These are phyloP conservation scores for Brachyhypopomus gauderio DNA, from an alignment of 2,113 vertebrate species.

Conservation along the genomic window DNA sequence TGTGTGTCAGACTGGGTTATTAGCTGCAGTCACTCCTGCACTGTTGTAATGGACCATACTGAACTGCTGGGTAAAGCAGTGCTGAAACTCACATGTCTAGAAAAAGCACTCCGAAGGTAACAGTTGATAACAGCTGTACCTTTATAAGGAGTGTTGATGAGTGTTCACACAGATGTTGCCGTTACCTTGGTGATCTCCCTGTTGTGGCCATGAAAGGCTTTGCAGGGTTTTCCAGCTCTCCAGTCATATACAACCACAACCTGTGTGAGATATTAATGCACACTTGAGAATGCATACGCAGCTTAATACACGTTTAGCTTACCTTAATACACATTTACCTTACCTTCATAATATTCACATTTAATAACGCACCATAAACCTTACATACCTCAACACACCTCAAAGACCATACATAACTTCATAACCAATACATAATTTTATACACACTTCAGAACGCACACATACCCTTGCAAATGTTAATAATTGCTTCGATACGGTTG, in stretches of 20 bases:
- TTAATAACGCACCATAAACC: background rate
- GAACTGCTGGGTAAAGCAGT: too few relatives aligned
- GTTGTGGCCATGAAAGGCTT: slow-evolving; percentile 83
- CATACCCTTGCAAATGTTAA: background rate
- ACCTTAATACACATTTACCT: background rate
- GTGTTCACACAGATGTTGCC: background rate
- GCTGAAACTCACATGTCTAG: too few relatives aligned
- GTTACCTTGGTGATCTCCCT: slow-evolving; percentile 93
- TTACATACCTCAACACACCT: background rate
- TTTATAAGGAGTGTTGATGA: background rate
- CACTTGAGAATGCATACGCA: background rate
- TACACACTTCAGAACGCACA: background rate
- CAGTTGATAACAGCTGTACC: background rate
- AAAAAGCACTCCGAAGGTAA: too few relatives aligned
- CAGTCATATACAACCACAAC: slow-evolving; percentile 88
- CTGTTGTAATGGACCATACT: too few relatives aligned
- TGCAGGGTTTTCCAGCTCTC: slow-evolving; percentile 82
- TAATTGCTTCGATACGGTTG: background rate
- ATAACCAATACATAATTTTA: background rate
- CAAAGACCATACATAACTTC: too few relatives aligned
- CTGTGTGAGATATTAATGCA: slow-evolving; percentile 63
- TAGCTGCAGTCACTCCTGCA: too few relatives aligned
- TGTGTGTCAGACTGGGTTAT: too few relatives aligned
- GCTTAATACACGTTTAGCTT: background rate
- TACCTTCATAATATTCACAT: too few relatives aligned